phyloP scores from a whole-genome alignment of 1,140 invertebrate species.

The Vollenhovia emeryi region DNA sequence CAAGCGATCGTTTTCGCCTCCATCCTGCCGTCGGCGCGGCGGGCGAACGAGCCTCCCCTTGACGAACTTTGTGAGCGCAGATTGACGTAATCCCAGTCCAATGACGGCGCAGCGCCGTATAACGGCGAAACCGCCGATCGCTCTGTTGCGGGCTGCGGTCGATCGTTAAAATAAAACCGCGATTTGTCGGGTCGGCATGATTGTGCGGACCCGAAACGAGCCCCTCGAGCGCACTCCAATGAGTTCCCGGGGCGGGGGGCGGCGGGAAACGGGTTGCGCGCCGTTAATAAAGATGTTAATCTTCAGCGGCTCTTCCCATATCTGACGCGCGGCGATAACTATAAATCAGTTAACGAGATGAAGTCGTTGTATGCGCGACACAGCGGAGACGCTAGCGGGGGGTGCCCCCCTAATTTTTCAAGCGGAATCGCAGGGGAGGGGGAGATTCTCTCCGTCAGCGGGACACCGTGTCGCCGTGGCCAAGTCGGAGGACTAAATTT shows the following conservation, averaged over 20 bases:
- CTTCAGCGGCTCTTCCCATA: constrained; percentile 1
- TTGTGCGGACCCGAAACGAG: constrained; percentile 58
- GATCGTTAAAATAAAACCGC: constrained; percentile 73
- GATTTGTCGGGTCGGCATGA: constrained; percentile 67
- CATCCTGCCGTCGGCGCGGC: constrained; percentile 23
- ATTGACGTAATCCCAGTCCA: constrained; percentile 75
- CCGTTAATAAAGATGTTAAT: constrained; percentile 56
- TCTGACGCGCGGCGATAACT: constrained; percentile 24
- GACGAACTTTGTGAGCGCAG: constrained; percentile 73
- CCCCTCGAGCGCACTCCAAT: constrained; percentile 54
- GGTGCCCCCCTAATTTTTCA: constrained; percentile 27
- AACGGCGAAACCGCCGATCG: constrained; percentile 73
- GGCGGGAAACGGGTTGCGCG: constrained; percentile 37
- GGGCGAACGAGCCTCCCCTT: constrained; percentile 52
- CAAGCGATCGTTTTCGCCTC: constrained; percentile 70
- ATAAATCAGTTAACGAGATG: constrained; percentile 49
- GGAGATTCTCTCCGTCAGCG: constrained; percentile 7
- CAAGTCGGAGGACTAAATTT: constrained; percentile 36
- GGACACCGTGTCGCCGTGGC: not conserved
- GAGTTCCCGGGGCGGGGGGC: constrained; percentile 16
- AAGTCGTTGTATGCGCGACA: constrained; percentile 40
- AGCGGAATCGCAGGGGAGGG: not conserved
- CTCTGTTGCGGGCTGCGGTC: constrained; percentile 72
- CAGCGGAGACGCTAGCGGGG: not conserved
- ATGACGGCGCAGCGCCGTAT: constrained; percentile 70